Conservation (phyloP, 2,797 vertebrate genomes). For the Bufotes viridis region DNA sequence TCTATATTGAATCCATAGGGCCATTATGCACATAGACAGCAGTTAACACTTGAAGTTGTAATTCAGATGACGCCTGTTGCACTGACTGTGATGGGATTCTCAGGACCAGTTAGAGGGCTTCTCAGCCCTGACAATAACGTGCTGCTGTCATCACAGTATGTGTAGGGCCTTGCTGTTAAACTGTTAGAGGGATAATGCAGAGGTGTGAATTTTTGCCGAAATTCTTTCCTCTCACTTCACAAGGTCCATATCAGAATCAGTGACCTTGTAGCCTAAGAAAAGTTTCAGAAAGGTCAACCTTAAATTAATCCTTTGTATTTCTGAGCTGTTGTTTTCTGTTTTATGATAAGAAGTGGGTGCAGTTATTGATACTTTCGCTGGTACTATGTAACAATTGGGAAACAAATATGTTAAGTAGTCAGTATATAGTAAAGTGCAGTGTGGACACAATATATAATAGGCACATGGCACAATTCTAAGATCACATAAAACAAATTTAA, state of each 20-base stretch:
- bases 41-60: not conserved
- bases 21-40: not conserved
- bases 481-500: too few relatives aligned
- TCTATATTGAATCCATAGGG: too few relatives aligned
- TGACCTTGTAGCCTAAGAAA: conserved; percentile 46
- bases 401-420: not conserved
- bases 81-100: not conserved
- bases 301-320: not conserved
- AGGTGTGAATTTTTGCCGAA: conserved; percentile 53
- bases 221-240: conserved; percentile 49
- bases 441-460: not conserved
- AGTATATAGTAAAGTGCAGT: not conserved
- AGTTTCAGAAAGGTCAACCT: conserved; percentile 16
- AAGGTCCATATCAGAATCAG: conserved; percentile 17
- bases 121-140: conserved; percentile 23
- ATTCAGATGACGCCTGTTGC: not conserved
- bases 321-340: not conserved
- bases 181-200: conserved; percentile 55
- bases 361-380: conserved; percentile 2
- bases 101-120: conserved; percentile 32
- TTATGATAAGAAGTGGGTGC: not conserved
- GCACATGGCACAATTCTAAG: too few relatives aligned
- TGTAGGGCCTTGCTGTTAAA: conserved; percentile 42
- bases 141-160: conserved; percentile 53
- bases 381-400: not conserved